phyloP scores from a whole-genome alignment of 2,113 vertebrate species.

The Cisticola juncidis region DNA sequence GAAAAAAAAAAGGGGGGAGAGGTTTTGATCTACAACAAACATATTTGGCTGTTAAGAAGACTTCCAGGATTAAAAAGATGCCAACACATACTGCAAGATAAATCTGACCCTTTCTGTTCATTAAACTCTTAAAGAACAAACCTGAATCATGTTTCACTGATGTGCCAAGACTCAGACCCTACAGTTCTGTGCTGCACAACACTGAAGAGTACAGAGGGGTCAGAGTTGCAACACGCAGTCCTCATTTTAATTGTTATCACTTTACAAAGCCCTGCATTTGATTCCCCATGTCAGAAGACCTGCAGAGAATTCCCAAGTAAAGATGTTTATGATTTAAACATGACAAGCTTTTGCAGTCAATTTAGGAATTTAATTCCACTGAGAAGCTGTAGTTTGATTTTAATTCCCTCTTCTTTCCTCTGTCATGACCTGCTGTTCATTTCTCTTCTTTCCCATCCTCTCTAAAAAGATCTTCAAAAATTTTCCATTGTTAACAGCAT shows the following conservation, averaged over 20 bases:
- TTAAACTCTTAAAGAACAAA: not conserved
- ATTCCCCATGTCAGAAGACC: not conserved
- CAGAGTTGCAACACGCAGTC: not conserved
- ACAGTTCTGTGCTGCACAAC: not conserved
- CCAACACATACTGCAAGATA: not conserved
- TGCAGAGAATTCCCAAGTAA: not conserved
- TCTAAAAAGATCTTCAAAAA: not conserved
- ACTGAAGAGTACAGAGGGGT: not conserved
- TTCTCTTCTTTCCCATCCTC: not conserved
- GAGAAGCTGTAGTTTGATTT: not conserved
- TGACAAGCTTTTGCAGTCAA: not conserved
- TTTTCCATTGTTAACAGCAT: not conserved
- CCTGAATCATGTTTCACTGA: not conserved
- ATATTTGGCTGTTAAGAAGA: not conserved
- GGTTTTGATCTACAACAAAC: not conserved
- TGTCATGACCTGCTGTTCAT: not conserved
- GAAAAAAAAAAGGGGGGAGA: not conserved
- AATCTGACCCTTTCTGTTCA: not conserved
- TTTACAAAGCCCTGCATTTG: not conserved
- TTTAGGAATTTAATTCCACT: not conserved
- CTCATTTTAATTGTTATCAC: not conserved
- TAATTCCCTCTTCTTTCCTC: not conserved
- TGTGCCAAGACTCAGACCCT: not conserved
- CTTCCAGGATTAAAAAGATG: not conserved
- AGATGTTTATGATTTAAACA: not conserved